Base-by-base conservation (phyloP, 2,113 vertebrate species). In the Cercopithecus mona region DNA sequence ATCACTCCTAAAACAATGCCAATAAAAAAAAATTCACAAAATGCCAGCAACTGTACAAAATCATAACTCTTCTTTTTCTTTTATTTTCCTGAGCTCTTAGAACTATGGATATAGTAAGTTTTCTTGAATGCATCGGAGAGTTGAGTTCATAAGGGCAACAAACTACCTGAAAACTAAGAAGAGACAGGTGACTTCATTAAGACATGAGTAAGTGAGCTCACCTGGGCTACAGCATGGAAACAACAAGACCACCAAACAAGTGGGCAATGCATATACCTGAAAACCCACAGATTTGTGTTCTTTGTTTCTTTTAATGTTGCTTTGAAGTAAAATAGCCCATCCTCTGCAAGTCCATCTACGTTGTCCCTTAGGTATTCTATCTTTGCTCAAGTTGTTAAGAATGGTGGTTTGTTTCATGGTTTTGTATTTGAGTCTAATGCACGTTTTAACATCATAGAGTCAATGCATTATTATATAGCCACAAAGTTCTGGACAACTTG, bases 311-410 rank as follows among this genome's bases (percentile, higher is more conserved):
- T 97, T 85, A 30, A 97, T 95, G 94, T 86, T 98, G 98, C 98
- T 64, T 97, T 98, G 92, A 97, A 97, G 92, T 98, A 35, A 96
- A 97, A 72, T 73, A 94, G 96, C 96, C 97, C 97, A 97, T 95
- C 97, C 97, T 97, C 81, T 95, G 96, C 93, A 95, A 96, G 64
- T 98, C 93, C 91, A 97, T 96, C 96, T 96, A n/a, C 94, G 98
- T 97, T 98, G 95, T 94, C 97, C 98, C 91, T 48, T 98, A 96
- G 95, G 92, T 90, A 97, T 98, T 98, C 43, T 97, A 96, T 98
- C 97, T 98, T 97, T 94, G 85, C 97, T 97, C 96, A 96, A 97
- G 18, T 98, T 97, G 98, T 89, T 97, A 98, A 98, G 96, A 98
- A 98, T 97, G 27, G 61, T 30, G 61, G 61, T 64, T 64, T 64